phyloP scores from a whole-genome alignment of 1,140 invertebrate species.

The Macrobrachium nipponense region DNA sequence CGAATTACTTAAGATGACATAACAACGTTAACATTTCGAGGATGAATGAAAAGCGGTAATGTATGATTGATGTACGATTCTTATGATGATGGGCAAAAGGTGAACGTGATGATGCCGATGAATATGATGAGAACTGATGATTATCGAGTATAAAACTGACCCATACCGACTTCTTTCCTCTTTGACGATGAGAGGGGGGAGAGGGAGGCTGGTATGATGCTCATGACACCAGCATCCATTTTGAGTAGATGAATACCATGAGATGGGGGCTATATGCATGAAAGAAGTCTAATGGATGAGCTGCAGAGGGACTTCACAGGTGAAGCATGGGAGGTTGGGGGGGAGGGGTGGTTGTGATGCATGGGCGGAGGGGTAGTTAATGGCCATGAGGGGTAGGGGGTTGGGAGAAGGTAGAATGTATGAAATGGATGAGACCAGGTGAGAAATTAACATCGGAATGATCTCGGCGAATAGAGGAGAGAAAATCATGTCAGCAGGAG shows the following conservation, averaged over 20 bases:
- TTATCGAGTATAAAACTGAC: neutral
- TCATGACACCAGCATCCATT: too few relatives aligned
- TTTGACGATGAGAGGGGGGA: too few relatives aligned
- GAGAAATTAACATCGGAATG: too few relatives aligned
- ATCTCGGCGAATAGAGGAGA: too few relatives aligned
- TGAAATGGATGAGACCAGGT: neutral
- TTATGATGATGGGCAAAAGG: neutral
- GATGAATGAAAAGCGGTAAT: neutral
- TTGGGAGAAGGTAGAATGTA: neutral
- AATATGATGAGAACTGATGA: neutral
- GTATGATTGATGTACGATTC: neutral
- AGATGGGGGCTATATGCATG: too few relatives aligned
- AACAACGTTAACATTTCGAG: too few relatives aligned
- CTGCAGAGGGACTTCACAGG: neutral
- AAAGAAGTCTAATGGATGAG: too few relatives aligned
- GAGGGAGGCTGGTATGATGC: too few relatives aligned
- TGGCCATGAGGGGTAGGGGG: neutral
- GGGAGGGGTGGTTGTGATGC: neutral
- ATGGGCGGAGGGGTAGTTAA: neutral
- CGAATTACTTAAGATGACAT: too few relatives aligned
- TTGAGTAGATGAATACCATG: too few relatives aligned
- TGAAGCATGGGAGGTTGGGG: neutral
- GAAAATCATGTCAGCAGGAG: neutral
- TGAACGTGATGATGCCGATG: neutral
- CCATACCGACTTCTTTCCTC: too few relatives aligned